Conservation (phyloP, 2,888 invertebrate genomes). For the Beris chalybata region DNA sequence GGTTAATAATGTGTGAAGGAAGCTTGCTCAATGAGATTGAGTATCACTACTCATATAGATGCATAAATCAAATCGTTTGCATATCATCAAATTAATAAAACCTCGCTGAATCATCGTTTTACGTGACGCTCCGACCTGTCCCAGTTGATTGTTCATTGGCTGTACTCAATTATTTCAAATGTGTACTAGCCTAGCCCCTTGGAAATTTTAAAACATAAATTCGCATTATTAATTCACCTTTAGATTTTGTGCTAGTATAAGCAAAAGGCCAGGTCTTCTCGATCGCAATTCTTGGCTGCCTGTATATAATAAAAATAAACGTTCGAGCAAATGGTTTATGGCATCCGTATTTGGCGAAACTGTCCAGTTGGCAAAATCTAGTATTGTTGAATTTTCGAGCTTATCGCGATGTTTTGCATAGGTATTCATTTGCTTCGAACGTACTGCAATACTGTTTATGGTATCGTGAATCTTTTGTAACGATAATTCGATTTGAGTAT, state of each 20-base stretch:
- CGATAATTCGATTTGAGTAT: conserved; percentile 62
- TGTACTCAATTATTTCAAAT: no score
- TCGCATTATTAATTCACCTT: conserved; percentile 37
- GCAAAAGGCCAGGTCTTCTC: conserved; percentile 54
- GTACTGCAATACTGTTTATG: conserved; percentile 62
- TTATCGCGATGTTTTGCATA: conserved; percentile 60
- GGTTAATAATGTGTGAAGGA: no score
- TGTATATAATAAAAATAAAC: conserved; percentile 41
- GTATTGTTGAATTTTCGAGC: conserved; percentile 66
- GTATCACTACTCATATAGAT: no score
- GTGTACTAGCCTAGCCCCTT: no score
- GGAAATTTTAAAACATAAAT: no score
- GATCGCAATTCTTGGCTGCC: conserved; percentile 42
- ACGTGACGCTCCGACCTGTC: no score
- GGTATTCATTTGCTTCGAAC: conserved; percentile 63
- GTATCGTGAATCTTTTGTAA: conserved; percentile 66
- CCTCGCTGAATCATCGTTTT: no score
- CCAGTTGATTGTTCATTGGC: no score
- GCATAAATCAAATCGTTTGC: no score
- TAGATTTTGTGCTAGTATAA: conserved; percentile 48
- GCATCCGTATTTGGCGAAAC: conserved; percentile 69
- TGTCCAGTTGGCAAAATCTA: conserved; percentile 70
- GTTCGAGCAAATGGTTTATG: conserved; percentile 66
- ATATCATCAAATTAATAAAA: no score
- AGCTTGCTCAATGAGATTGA: no score